Conservation (phyloP, 30 jellyfish, hydroid and myxozoan species). For the Turritopsis rubra region DNA sequence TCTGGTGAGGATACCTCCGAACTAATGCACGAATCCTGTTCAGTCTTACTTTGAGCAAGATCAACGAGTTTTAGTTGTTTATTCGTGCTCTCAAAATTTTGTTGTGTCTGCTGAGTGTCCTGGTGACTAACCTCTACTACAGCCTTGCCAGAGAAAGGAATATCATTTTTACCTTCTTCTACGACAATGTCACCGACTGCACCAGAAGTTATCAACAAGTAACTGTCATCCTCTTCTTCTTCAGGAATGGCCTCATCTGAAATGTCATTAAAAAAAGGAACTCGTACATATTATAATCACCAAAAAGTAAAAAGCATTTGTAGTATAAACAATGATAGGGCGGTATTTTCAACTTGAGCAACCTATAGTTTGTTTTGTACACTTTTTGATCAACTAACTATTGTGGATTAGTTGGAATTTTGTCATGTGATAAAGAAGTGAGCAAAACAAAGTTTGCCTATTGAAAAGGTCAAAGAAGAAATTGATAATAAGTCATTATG, state of each 20-base stretch:
- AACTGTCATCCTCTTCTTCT: conserved; percentile 13
- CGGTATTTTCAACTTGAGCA: too few species aligned
- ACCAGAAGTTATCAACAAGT: not conserved
- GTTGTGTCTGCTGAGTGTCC: not conserved
- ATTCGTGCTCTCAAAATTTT: not conserved
- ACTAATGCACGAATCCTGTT: not conserved
- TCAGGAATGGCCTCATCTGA: conserved; percentile 3
- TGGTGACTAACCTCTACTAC: conserved; percentile 15
- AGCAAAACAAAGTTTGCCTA: too few species aligned
- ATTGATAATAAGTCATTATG: too few species aligned
- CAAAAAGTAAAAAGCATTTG: too few species aligned
- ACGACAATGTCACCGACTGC: not conserved
- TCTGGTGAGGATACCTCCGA: not conserved
- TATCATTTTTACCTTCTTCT: conserved; percentile 16
- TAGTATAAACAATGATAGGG: too few species aligned
- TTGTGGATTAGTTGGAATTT: too few species aligned
- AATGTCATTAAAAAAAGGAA: not conserved
- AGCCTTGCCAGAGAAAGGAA: not conserved
- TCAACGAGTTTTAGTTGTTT: not conserved
- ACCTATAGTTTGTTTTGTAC: too few species aligned
- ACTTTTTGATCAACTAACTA: too few species aligned
- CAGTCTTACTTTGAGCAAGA: not conserved
- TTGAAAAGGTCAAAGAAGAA: too few species aligned
- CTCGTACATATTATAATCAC: too few species aligned
- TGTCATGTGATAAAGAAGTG: too few species aligned